Evolutionary conservation across 2,797 vertebrate genomes (phyloP).

Genomic region (Sebastes oblongus): DNA sequence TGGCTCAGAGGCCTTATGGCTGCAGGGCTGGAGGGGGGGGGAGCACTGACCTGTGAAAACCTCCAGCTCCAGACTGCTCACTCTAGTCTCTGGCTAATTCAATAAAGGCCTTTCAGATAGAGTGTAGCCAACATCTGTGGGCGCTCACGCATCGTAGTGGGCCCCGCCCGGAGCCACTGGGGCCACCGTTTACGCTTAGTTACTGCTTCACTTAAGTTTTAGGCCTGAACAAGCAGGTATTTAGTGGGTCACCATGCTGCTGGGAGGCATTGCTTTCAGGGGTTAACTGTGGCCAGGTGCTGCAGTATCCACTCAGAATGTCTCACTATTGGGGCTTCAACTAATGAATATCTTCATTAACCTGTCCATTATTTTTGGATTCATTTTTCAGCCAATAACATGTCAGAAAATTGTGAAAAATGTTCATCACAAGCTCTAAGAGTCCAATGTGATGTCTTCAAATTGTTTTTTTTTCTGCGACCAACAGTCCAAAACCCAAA

Average conservation of each 20-base stretch:
- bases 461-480: too few relatives aligned
- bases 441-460: neutral
- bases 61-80: conserved; percentile 46
- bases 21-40: conserved; percentile 40
- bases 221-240: conserved; percentile 3
- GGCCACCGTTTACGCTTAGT: conserved; percentile 30
- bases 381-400: neutral
- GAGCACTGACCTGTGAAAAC: conserved; percentile 71
- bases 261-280: neutral
- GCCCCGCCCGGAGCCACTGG: conserved; percentile 17
- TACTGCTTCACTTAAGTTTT: conserved; percentile 25
- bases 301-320: neutral
- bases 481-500: neutral
- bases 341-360: neutral
- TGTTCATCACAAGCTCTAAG: neutral
- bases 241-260: neutral
- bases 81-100: conserved; percentile 61
- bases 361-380: neutral
- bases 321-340: neutral
- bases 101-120: conserved; percentile 56
- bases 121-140: conserved; percentile 60
- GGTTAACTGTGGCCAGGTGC: neutral
- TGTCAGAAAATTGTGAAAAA: neutral
- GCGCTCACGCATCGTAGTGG: conserved; percentile 18
- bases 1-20: conserved; percentile 57